Percentiles rank a stretch among this genome's conserved stretches.
Evolutionary conservation across 2,113 vertebrate genomes (phyloP).

Genomic region (Scomber japonicus): DNA sequence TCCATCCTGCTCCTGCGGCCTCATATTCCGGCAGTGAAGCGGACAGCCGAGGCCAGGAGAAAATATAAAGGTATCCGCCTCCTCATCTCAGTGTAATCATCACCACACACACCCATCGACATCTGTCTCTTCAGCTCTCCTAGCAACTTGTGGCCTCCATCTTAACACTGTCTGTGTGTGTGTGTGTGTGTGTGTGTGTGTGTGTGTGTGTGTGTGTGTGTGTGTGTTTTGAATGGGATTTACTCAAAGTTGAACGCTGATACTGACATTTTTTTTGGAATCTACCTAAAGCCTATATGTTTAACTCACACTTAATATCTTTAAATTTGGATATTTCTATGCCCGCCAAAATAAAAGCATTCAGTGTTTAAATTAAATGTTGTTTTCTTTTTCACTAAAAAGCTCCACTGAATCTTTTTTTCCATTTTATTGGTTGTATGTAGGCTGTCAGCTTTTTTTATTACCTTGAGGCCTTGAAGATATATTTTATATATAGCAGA

Average conservation of each 20-base stretch:
- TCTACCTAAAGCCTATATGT: not conserved
- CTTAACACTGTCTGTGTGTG: constrained; percentile 4
- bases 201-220: not conserved
- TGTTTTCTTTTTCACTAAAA: too few relatives aligned
- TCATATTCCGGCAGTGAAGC: constrained; percentile 37
- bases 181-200: constrained; percentile 8
- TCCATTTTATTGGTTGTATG: too few relatives aligned
- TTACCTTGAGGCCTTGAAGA: too few relatives aligned
- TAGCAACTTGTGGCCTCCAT: not conserved
- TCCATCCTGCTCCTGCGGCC: constrained; percentile 37
- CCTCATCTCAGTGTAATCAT: constrained; percentile 32
- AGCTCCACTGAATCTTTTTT: too few relatives aligned
- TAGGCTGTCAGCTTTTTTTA: too few relatives aligned
- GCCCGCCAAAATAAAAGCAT: too few relatives aligned
- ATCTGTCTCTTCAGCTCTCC: constrained; percentile 5
- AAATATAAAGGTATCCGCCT: constrained; percentile 58
- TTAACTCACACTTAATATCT: not conserved
- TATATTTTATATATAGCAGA: too few relatives aligned
- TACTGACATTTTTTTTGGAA: too few relatives aligned
- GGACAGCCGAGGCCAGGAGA: constrained; percentile 34
- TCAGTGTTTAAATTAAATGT: too few relatives aligned
- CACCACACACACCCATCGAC: constrained; percentile 13
- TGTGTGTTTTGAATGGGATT: not conserved
- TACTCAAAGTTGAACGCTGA: too few relatives aligned
- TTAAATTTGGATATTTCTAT: not conserved